phyloP scores from a whole-genome alignment of 2,113 vertebrate genomes.

The Plecturocebus donacophilus region DNA sequence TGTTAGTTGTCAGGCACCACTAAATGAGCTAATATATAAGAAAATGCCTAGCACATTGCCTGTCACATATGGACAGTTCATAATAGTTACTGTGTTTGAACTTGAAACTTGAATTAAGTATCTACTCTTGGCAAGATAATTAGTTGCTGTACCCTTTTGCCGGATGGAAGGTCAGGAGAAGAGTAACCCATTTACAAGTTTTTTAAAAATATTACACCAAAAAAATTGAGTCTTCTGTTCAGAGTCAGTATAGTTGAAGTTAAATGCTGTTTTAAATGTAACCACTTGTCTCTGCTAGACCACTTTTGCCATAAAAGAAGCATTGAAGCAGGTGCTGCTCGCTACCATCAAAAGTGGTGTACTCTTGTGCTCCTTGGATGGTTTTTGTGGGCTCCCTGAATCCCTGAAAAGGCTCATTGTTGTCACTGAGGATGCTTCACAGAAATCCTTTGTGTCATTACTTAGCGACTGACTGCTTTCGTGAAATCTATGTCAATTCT shows the following conservation, averaged over 20 bases:
- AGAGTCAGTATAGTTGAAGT: not conserved
- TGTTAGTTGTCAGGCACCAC: not conserved
- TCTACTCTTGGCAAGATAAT: not conserved
- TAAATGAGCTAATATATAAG: not conserved
- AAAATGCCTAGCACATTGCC: not conserved
- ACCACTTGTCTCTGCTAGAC: not conserved
- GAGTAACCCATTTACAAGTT: not conserved
- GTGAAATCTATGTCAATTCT: slow-evolving; percentile 29
- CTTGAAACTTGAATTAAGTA: slow-evolving; percentile 39
- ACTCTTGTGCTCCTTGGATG: not conserved
- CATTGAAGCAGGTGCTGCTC: not conserved
- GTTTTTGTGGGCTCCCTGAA: slow-evolving; percentile 38
- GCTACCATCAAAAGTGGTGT: not conserved
- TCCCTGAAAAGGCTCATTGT: slow-evolving; percentile 55
- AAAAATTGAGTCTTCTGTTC: not conserved
- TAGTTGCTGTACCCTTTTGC: not conserved
- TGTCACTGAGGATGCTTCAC: slow-evolving; percentile 4
- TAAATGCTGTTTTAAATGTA: not conserved
- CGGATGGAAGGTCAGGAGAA: not conserved
- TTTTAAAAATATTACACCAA: not conserved
- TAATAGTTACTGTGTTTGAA: not conserved
- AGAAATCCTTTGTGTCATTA: slow-evolving; percentile 54
- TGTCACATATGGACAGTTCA: not conserved
- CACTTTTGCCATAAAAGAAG: not conserved
- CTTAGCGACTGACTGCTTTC: slow-evolving; percentile 56